Evolutionary conservation across 2,888 invertebrate genomes (phyloP).

Genomic region (Halocaridina rubra): DNA sequence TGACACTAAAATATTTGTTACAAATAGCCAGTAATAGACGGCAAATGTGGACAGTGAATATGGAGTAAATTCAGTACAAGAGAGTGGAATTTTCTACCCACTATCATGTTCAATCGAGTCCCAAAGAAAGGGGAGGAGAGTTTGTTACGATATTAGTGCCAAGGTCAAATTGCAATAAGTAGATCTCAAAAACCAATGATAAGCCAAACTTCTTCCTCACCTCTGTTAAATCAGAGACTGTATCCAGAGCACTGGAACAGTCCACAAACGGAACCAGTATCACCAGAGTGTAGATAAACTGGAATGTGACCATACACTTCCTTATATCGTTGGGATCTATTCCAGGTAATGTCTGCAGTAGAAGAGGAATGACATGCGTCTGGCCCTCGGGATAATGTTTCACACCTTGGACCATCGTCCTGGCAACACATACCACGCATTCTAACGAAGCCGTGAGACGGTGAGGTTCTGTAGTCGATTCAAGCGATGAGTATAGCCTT

Average conservation of each 20-base stretch:
- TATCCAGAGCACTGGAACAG: conserved; percentile 80
- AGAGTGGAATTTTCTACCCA: too few species aligned
- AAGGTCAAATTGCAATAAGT: too few species aligned
- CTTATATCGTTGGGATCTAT: conserved; percentile 89
- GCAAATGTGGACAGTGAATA: too few species aligned
- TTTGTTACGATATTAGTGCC: too few species aligned
- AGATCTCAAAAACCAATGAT: too few species aligned
- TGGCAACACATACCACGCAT: conserved; percentile 78
- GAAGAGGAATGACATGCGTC: conserved; percentile 82
- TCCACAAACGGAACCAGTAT: conserved; percentile 86
- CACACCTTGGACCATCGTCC: conserved; percentile 73
- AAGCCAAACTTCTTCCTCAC: conserved; percentile 64
- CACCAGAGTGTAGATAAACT: conserved; percentile 81
- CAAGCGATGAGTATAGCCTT: conserved; percentile 80
- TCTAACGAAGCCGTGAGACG: conserved; percentile 80
- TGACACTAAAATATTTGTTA: too few species aligned
- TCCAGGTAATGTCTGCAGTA: conserved; percentile 85
- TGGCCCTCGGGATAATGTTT: conserved; percentile 79
- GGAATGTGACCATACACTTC: conserved; percentile 74
- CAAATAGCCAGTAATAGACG: too few species aligned
- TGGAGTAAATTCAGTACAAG: too few species aligned
- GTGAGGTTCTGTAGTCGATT: conserved; percentile 90
- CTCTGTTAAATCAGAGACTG: conserved; percentile 77
- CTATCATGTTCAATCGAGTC: too few species aligned
- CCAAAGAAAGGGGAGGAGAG: too few species aligned